Conservation (phyloP, 2,888 invertebrate species). For the Trichopria drosophilae region DNA sequence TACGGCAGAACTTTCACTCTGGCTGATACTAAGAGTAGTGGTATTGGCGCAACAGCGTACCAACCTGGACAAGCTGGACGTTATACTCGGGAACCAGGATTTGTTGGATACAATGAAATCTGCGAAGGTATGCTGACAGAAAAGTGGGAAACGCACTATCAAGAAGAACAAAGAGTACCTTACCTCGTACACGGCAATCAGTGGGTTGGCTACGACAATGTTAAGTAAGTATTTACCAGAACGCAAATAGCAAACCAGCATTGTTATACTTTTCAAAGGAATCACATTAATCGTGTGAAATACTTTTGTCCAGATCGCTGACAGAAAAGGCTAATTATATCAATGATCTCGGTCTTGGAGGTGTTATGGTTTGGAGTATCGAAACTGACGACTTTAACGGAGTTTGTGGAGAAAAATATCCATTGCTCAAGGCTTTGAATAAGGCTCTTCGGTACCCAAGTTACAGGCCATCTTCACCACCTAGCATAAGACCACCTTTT, state of each 20-base stretch:
- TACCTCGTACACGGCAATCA: slow-evolving; percentile 52
- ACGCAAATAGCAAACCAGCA: too few relatives aligned
- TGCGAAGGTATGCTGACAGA: slow-evolving; percentile 45
- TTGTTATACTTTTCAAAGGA: neutral
- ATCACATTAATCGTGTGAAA: neutral
- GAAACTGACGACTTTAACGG: slow-evolving; percentile 63
- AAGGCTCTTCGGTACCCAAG: slow-evolving; percentile 36
- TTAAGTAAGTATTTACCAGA: slow-evolving; percentile 34
- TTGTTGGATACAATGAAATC: slow-evolving; percentile 72
- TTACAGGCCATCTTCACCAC: slow-evolving; percentile 15
- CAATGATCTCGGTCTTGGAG: slow-evolving; percentile 21
- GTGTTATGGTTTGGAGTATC: slow-evolving; percentile 28
- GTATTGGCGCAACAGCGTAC: slow-evolving; percentile 63
- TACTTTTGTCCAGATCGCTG: slow-evolving; percentile 55
- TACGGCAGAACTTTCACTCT: slow-evolving; percentile 73
- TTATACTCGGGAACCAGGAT: slow-evolving; percentile 67
- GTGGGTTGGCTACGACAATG: slow-evolving; percentile 48
- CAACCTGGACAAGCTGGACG: slow-evolving; percentile 64
- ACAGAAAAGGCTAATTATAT: slow-evolving; percentile 45
- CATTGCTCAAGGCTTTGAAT: slow-evolving; percentile 58
- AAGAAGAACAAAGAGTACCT: slow-evolving; percentile 58
- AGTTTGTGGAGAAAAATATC: slow-evolving; percentile 59
- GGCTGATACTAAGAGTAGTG: slow-evolving; percentile 54
- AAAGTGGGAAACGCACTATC: slow-evolving; percentile 53
- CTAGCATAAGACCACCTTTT: neutral